Conservation (phyloP, 2,113 vertebrate species). For the Chinchilla lanigera region DNA sequence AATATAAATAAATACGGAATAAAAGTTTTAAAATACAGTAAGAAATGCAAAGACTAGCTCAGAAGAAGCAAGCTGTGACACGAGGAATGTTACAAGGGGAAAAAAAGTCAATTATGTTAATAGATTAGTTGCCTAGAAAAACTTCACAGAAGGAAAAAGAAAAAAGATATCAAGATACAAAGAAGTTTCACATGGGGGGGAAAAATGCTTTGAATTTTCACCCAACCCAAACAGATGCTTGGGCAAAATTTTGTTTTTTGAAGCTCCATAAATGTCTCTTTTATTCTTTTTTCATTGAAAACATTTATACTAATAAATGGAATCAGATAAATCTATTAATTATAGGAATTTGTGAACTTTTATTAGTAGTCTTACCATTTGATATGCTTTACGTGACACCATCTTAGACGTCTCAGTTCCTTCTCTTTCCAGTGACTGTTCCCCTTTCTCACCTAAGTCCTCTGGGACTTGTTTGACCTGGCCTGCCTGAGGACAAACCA, state of each 20-base stretch:
- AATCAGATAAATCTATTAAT: background rate
- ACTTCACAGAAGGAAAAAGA: background rate
- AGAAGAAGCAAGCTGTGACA: slow-evolving; percentile 9
- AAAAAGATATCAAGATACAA: slow-evolving; percentile 29
- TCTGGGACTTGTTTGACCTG: background rate
- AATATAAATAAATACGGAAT: slow-evolving; percentile 27
- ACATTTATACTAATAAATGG: background rate
- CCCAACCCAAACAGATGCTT: slow-evolving; percentile 28
- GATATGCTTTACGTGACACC: background rate
- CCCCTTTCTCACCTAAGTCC: background rate
- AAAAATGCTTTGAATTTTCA: slow-evolving; percentile 31
- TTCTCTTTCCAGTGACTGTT: background rate
- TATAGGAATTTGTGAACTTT: background rate
- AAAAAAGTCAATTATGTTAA: background rate
- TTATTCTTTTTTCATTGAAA: background rate
- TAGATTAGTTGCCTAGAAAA: background rate
- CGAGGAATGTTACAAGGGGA: background rate
- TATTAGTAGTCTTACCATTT: background rate
- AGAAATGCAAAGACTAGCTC: background rate
- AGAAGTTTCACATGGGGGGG: background rate
- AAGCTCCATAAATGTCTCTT: background rate
- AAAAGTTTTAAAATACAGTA: background rate
- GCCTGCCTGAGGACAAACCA: background rate
- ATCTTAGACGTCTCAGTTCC: background rate
- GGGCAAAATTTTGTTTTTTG: slow-evolving; percentile 7